Evolutionary conservation across 2,113 vertebrate genomes (phyloP), one percentile per base, ranked within the genome.

Genomic region (Oriolus oriolus): DNA sequence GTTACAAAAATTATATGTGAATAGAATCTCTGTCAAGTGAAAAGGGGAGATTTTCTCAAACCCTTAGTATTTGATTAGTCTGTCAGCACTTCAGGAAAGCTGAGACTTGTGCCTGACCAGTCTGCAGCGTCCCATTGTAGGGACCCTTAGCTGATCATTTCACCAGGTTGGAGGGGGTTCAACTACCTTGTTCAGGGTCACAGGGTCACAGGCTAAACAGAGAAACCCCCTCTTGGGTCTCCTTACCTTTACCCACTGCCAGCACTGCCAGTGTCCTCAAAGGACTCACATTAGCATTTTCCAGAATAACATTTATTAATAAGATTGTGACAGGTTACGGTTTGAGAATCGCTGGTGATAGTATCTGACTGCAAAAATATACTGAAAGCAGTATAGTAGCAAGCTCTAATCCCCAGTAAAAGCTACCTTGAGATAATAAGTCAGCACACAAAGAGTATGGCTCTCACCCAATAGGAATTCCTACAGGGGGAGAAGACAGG

Each of bases 71-170:
- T 57, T 33, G 15, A 24, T 28, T 20, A 33, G 8, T 44, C 27
- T 65, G 33, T 37, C 27, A 74, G 37, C 44, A 11, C 31, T 28
- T 37, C 28, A 39, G 33, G 28, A 66, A 73, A 57, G 14, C 31
- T 7, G 5, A 42, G 14, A 21, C 11, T 42, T 41, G 9, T 26
- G 3, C 13, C 26, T 11, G 20, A 15, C 49, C 42, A 31, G 13
- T 35, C 9, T 64, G 19, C 16, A 35, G 13, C 2, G 3, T 26
- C n/a, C 20, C 0, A 0, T 27, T 53, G 37, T 2, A 52, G 39
- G 13, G 22, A 35, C 3, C 2, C 26, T 26, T 41, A 3, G 9
- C 1, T 41, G 30, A 41, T 13, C 24, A 30, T 56, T 65, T 49
- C 60, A 54, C 17, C 11, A 6, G 18, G n/a, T n/a, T 33, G 7